These are phyloP conservation scores for Sparidentex hasta DNA, from an alignment of 2,797 vertebrate species.

Conservation along the genomic window DNA sequence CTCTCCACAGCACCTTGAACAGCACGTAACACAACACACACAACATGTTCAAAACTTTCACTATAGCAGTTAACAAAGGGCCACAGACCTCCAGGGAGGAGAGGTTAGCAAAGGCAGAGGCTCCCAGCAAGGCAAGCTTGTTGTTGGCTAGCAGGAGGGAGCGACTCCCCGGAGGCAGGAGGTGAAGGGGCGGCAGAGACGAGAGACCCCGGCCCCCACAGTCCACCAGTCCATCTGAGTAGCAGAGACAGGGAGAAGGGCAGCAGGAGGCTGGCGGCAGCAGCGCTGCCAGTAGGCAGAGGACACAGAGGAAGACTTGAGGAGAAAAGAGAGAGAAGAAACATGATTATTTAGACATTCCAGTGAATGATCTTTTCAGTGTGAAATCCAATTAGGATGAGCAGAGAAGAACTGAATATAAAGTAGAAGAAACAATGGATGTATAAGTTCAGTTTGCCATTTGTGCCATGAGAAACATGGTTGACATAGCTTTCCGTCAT, in stretches of 20 bases:
- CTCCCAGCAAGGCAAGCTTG: conserved; percentile 90
- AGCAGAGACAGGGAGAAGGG: conserved; percentile 91
- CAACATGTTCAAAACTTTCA: conserved; percentile 2
- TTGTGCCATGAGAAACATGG: not conserved
- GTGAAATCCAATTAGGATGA: not conserved
- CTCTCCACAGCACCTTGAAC: not conserved
- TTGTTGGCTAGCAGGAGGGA: conserved; percentile 96
- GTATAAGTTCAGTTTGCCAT: not conserved
- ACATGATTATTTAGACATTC: conserved; percentile 26
- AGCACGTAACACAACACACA: not conserved
- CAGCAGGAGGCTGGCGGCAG: conserved; percentile 86
- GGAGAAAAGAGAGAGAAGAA: conserved; percentile 12
- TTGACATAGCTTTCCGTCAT: conserved; percentile 3
- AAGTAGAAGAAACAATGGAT: not conserved
- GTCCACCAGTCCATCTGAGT: conserved; percentile 88
- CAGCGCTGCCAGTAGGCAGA: conserved; percentile 86
- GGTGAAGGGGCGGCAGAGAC: conserved; percentile 88
- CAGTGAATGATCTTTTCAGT: conserved; percentile 16
- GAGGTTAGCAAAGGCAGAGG: conserved; percentile 92
- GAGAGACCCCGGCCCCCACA: conserved; percentile 93
- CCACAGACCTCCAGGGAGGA: conserved; percentile 89
- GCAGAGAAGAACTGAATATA: not conserved
- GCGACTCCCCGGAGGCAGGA: conserved; percentile 90
- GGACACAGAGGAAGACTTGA: conserved; percentile 88
- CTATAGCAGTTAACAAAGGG: not conserved